Base-by-base conservation (phyloP, 2,797 vertebrate species). In the Gadopsis bispinosus region DNA sequence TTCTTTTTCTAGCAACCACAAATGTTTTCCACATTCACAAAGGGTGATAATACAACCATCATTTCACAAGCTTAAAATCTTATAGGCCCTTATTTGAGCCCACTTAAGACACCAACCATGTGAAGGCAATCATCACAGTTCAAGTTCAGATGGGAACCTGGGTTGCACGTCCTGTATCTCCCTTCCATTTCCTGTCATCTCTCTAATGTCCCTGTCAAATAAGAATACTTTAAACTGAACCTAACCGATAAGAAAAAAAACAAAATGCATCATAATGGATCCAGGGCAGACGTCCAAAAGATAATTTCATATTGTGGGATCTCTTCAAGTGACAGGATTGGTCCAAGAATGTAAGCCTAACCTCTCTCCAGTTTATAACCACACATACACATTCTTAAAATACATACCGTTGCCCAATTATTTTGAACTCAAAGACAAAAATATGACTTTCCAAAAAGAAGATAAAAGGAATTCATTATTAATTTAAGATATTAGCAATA, bases 271-370 rank as follows among this genome's bases (percentile, higher is more conserved):
- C 33, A 60, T 10, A 35, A 43, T 39, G 11, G 54, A 43, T 68
- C 10, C 13, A 31, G 13, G 41, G 13, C 14, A 1, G 41, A 14
- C n/a, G 13, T 76, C 72, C 64, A 69, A 70, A 56, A 45, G 33
- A 41, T 14, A 45, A 41, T 60, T 86, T 84, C 73, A 80, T 83
- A 81, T 83, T 78, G 14, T 66, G 53, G 59, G 82, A 83, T 81
- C 19, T 69, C 33, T 73, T 81, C 31, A 72, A 74, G 48, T 54
- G 51, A 60, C 60, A 63, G 56, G 20, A 74, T 84, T 84, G 76
- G 64, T 89, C 71, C 74, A 60, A 73, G 19, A 54, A 54, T 61
- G 4, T 69, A 26, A 58, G 31, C 61, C 75, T 73, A 47, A 69
- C 16, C 45, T 72, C 26, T 55, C 9, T 55, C 9, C 37, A 60